Evolutionary conservation across 2,888 invertebrate species (phyloP), one percentile per base, ranked within the genome.

Genomic region (Escarpia spicata): DNA sequence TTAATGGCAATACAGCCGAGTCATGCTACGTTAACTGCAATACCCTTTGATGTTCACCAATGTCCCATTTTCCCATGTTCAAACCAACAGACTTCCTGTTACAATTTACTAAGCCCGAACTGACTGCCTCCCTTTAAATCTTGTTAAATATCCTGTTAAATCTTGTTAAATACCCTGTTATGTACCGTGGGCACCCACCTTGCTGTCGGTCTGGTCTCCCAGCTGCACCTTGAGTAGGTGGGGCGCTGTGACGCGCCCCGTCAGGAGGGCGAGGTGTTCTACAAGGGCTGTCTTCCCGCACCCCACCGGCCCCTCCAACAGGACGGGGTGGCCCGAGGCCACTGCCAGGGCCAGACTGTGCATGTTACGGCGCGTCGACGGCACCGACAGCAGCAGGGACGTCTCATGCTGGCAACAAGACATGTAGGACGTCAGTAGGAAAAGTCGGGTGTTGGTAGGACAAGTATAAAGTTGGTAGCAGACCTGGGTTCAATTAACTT

Each of bases 171-270:
- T 75, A 26, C 26, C 3, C 12, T 52, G 52, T 52, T 52, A 2
- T 12, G 12, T 52, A 52, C 52, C 6, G 19, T 31, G 91, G 6
- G 31, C 91, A 91, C 93, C 91, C 75, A 97, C 98, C 97, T 99
- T 98, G 92, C 99, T 98, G 96, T 99, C 99, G 2, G 99, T 99
- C 97, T 99, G 99, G 96, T 99, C 99, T 9, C 99, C 99, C 58
- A 99, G 97, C 95, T 99, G 99, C 45, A 99, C 98, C 96, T 98
- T 98, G 93, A 98, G 97, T 92, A 98, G 97, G 92, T 97, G 97
- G 60, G 97, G 96, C 31, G 95, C 94, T 3, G 93, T 94, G 19
- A 95, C 94, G 91, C 97, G 96, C 93, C 98, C 98, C 2, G 98
- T 98, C 94, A 98, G 97, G n/a, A 97, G 96, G 0, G 99, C 99